A percentile compares a stretch with the other conserved stretches of the same genome.
Conservation (phyloP, 2,797 vertebrate species). For the Eupleurogrammus muticus region DNA sequence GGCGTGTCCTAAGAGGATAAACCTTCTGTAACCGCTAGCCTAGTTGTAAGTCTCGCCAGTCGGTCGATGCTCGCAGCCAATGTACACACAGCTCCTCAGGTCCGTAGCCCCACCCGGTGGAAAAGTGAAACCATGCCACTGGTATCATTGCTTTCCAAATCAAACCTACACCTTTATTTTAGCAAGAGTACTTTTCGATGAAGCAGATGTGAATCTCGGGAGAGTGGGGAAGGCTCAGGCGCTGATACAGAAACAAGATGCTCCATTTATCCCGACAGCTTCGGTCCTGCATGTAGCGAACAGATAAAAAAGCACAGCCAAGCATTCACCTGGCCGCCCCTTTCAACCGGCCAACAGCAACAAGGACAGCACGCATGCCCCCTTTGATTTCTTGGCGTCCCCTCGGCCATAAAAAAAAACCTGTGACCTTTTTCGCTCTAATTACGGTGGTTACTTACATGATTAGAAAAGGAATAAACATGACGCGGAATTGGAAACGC, state of each 20-base stretch:
- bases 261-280: constrained; percentile 43
- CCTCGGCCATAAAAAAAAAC: constrained; percentile 41
- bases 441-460: constrained; percentile 24
- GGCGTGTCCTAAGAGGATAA: no score
- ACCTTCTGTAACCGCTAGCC: no score
- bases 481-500: constrained; percentile 28
- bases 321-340: constrained; percentile 60
- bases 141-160: no score
- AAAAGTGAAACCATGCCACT: no score
- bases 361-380: constrained; percentile 15
- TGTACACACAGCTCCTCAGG: no score
- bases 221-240: constrained; percentile 36
- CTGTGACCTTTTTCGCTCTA: constrained; percentile 23
- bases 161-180: constrained; percentile 10
- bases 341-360: constrained; percentile 42
- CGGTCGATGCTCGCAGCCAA: no score
- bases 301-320: constrained; percentile 29
- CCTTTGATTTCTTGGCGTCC: constrained; percentile 24
- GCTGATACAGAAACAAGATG: constrained; percentile 60
- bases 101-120: no score
- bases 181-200: constrained; percentile 31
- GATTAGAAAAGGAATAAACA: constrained; percentile 44
- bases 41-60: no score
- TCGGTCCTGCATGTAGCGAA: constrained; percentile 32
- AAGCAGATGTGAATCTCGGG: constrained; percentile 66